Evolutionary conservation across 1,140 invertebrate species (phyloP), one percentile per base, ranked within the genome.

Genomic region (Hycleus phaleratus): DNA sequence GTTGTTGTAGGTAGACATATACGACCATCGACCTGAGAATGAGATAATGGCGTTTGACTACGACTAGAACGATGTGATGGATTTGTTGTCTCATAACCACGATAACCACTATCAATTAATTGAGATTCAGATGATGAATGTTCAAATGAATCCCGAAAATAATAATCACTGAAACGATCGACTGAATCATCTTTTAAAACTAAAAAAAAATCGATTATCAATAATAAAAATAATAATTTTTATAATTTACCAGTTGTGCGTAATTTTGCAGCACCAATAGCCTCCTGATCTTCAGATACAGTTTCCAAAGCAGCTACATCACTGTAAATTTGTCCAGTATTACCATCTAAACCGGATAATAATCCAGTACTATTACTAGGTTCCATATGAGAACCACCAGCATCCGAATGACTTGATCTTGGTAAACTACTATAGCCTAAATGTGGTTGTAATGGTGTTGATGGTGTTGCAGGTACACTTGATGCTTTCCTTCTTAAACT

Each of bases 391-490:
- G 79, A 79, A 50, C 81, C 80, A 54, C 82, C 74, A 46, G 80
- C 85, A 66, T 80, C 87, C 61, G 82, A 87, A 74, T 90, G 87
- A 67, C 87, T 89, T 44, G 87, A 89, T 57, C 89, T 78, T 24
- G 88, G 87, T 64, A 91, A 79, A 74, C 86, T 91, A 72, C 86
- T 89, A 71, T 91, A 91, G 56, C 79, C 79, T 68, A 82, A 79
- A 67, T 82, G 79, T 25, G 79, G 78, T 51, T 79, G 81, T 73
- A 81, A 81, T 2, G 87, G 87, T 46, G 87, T 90, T 46, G 87
- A 89, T n/a, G 89, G 88, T 2, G 89, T 91, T 2, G 87, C 87
- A 46, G 89, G 89, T 39, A 91, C 88, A 71, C 87, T 90, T 48
- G 85, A 88, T 4, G 89, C 86, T 78, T 90, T 90, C 62, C 87